Base-by-base conservation (phyloP, 2,797 vertebrate species). In the Selene dorsalis region DNA sequence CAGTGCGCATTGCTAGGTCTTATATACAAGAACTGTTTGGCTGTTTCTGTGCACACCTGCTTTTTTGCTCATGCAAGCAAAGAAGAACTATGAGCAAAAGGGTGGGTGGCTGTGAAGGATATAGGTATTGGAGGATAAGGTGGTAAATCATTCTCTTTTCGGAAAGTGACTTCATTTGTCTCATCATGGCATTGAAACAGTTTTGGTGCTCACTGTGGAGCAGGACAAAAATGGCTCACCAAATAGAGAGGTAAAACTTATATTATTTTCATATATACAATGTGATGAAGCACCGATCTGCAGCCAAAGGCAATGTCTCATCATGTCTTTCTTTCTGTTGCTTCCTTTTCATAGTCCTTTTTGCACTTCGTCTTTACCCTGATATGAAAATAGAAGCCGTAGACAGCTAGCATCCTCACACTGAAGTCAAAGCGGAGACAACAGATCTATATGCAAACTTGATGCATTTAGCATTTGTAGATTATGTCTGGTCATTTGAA, bases 21-120 rank as follows among this genome's bases (percentile, higher is more conserved):
- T 55, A 60, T 53, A 38, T 16, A 38, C 52, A 65, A 12, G 11
- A 24, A 63, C n/a, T 53, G 45, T 81, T 50, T 61, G 18, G 24
- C 24, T 4, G 0, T 67, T 64, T 69, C 35, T 48, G 35, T 72
- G 56, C 26, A 22, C 20, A 64, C 28, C 39, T 48, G 24, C 64
- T 72, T 47, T 64, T 68, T 69, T 72, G 30, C 35, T 68, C 63
- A 22, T 69, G 39, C 56, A 73, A 55, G 41, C 32, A 76, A 74
- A 47, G 45, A 63, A 64, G n/a, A 47, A 60, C 22, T 62, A 35
- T 53, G 45, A 59, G 24, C 2, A 66, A 67, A 78, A 69, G 13
- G 58, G 6, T 55, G 18, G n/a, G 12, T 65, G 28, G 59, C 14
- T 62, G 73, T 56, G 65, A 68, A 56, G 39, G 58, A 6, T 45